A percentile compares a stretch with the other conserved stretches of the same genome.
Conservation (phyloP, 2,797 vertebrate genomes). For the Epinephelus awoara region DNA sequence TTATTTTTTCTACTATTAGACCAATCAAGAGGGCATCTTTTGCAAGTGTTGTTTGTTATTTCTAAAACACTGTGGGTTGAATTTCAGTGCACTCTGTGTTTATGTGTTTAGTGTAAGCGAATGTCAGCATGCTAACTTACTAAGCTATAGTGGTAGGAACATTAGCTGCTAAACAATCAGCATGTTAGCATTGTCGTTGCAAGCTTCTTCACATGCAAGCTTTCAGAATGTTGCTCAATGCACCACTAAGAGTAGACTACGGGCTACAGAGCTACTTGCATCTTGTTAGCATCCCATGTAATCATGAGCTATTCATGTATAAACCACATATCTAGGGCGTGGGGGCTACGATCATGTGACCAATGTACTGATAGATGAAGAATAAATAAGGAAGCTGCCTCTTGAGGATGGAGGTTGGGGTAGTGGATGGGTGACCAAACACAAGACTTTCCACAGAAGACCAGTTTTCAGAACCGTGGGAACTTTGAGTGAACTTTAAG, state of each 20-base stretch:
- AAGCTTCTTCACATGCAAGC: neutral
- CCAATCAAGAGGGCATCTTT: neutral
- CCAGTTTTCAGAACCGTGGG: too few species aligned
- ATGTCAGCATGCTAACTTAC: neutral
- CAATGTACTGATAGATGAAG: too few species aligned
- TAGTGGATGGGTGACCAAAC: too few species aligned
- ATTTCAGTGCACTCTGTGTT: neutral
- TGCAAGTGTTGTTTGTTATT: conserved; percentile 9
- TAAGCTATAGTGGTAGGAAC: neutral
- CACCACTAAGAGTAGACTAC: neutral
- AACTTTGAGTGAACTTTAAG: too few species aligned
- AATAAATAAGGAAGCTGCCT: too few species aligned
- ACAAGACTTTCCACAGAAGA: too few species aligned
- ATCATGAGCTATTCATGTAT: too few species aligned
- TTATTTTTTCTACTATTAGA: too few species aligned
- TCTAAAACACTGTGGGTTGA: neutral
- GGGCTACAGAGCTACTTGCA: neutral
- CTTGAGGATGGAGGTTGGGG: too few species aligned
- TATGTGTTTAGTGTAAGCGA: neutral
- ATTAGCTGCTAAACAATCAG: neutral
- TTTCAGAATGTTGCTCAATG: neutral
- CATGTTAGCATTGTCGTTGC: neutral
- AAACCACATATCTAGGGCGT: too few species aligned
- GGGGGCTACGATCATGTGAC: too few species aligned
- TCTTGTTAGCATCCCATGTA: neutral